Evolutionary conservation across 2,888 invertebrate genomes (phyloP), one percentile per base, ranked within the genome.

Genomic region (Zaprionus lineosus): DNA sequence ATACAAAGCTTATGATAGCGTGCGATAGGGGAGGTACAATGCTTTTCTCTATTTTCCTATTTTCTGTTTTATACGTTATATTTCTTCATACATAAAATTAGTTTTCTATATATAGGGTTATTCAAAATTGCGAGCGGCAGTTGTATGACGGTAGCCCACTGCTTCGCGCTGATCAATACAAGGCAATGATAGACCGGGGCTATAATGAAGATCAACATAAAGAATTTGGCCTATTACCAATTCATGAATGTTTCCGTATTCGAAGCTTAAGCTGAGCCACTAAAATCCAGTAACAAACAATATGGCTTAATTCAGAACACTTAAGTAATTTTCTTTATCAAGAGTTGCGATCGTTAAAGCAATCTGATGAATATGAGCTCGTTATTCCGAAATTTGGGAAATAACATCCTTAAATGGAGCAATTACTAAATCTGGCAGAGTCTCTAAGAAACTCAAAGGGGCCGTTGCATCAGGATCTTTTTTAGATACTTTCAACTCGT

Each of bases 241-340:
- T 98, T 72, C 95, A 97, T 89, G 96, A 97, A 0, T 92, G 95
- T 8, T 98, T 98, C 88, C 91, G 93, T 90, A 94, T 98, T 56
- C n/a, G 91, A 97, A 12, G 97, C 96, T 0, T 89, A 98, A 60
- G 96, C 96, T 0, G 98, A 98, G 88, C 96, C 97, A 0, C 96
- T 96, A 95, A 1, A 88, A 63, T 55, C n/a, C n/a, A n/a, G n/a
- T n/a, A n/a, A n/a, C n/a, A n/a, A n/a, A n/a, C 85, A 84, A 94
- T 94, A 74, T 99, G 98, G 98, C 90, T 99, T 47, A 96, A 95
- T 2, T 95, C 98, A 0, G 98, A 99, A 90, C 91, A 97, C 63
- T 91, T 98, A 5, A 96, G 96, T 81, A 91, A 98, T 65, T 98
- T 98, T 87, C 90, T 97, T n/a, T 98, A 95, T 88, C 96, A 98